Percentiles rank a stretch among this genome's conserved stretches.
Conservation (phyloP, 2,888 invertebrate species). For the Pseudococcus jackbeardsleyi region DNA sequence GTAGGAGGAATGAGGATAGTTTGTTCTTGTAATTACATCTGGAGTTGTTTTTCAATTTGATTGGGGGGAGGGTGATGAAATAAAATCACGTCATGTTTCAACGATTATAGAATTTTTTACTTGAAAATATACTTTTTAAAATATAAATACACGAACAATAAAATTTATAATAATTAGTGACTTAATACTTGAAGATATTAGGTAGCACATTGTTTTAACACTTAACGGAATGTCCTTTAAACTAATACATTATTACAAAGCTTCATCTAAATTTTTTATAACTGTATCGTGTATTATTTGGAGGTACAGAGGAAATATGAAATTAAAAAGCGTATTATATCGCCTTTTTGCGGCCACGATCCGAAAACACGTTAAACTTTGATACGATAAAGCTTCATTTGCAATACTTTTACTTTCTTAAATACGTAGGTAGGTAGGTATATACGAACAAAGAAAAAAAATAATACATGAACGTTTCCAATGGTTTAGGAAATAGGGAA, state of each 20-base stretch:
- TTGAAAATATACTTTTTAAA: slow-evolving; percentile 20
- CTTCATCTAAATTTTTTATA: neutral
- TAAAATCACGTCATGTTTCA: neutral
- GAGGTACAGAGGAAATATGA: no score
- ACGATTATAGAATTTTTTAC: slow-evolving; percentile 16
- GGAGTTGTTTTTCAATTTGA: no score
- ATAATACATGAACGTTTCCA: neutral
- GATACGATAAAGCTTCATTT: neutral
- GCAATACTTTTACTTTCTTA: slow-evolving; percentile 2
- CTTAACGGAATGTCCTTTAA: neutral
- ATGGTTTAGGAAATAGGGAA: neutral
- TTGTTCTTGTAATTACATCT: no score
- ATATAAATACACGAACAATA: slow-evolving; percentile 31
- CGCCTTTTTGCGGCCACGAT: no score
- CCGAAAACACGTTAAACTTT: neutral
- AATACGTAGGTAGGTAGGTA: no score
- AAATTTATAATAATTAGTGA: slow-evolving; percentile 21
- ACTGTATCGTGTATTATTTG: neutral
- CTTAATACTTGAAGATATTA: slow-evolving; percentile 3
- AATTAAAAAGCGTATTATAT: no score
- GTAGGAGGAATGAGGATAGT: no score
- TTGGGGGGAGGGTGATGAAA: no score
- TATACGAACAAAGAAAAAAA: neutral
- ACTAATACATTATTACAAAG: neutral
- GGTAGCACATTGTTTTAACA: slow-evolving; percentile 13